A percentile compares a stretch with the other conserved stretches of the same genome.
Conservation (phyloP, 2,113 vertebrate species). For the Tiliqua scincoides region DNA sequence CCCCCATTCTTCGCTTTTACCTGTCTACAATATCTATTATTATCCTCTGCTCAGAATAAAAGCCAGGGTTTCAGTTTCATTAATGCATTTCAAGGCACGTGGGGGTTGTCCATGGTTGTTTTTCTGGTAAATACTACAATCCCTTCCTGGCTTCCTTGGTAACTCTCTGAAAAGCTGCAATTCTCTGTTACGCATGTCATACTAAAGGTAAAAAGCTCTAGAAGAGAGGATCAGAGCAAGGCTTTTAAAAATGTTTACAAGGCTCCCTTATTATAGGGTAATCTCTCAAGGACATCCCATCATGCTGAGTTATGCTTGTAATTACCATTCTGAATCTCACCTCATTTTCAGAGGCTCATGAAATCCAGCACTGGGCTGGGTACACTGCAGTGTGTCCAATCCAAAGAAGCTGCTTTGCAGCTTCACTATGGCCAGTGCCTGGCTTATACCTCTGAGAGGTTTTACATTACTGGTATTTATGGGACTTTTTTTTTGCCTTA, state of each 20-base stretch:
- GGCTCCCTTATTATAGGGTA: neutral
- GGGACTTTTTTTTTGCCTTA: neutral
- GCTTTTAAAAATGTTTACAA: slow-evolving; percentile 16
- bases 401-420: neutral
- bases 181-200: slow-evolving; percentile 42
- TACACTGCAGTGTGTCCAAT: neutral
- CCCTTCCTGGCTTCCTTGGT: slow-evolving; percentile 34
- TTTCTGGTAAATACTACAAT: slow-evolving; percentile 39
- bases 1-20: slow-evolving; percentile 3
- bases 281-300: neutral
- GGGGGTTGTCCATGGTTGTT: neutral
- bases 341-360: neutral
- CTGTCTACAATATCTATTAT: slow-evolving; percentile 58
- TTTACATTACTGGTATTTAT: neutral
- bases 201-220: slow-evolving; percentile 4
- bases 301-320: slow-evolving; percentile 1
- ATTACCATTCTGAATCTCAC: neutral
- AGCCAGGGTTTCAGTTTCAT: slow-evolving; percentile 59
- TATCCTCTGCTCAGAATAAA: slow-evolving; percentile 51
- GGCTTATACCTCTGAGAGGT: neutral
- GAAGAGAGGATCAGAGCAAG: slow-evolving; percentile 12
- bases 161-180: slow-evolving; percentile 33
- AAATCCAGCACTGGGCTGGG: neutral
- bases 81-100: slow-evolving; percentile 35
- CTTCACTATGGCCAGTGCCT: neutral